These are phyloP conservation scores for Aporophyla nigra DNA, from an alignment of 2,888 invertebrate species.

Conservation along the genomic window DNA sequence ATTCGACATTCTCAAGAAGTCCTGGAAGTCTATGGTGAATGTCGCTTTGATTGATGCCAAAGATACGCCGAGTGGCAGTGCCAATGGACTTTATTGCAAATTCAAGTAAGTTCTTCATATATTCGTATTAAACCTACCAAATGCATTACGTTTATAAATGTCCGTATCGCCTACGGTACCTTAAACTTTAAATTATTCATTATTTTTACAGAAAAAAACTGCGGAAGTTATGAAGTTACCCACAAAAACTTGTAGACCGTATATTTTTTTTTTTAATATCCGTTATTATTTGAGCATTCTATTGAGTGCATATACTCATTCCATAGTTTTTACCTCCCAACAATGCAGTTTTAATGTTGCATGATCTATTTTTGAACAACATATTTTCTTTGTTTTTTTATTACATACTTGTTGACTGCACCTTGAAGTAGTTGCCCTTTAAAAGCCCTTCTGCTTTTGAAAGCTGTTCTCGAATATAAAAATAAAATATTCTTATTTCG, in stretches of 20 bases:
- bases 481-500: background rate
- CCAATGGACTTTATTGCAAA: slow-evolving; percentile 86
- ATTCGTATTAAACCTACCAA: background rate
- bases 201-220: slow-evolving; percentile 8
- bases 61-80: slow-evolving; percentile 80
- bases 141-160: background rate
- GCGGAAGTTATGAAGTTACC: background rate
- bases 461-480: background rate
- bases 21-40: slow-evolving; percentile 85
- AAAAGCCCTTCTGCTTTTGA: background rate
- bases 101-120: slow-evolving; percentile 80
- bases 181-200: background rate
- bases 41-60: slow-evolving; percentile 86
- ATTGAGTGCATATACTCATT: too few species aligned
- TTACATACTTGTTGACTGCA: background rate
- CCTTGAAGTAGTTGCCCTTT: background rate
- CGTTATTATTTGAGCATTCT: background rate
- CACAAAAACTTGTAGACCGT: slow-evolving; percentile 6
- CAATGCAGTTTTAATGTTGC: background rate
- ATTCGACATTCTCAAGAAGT: slow-evolving; percentile 84
- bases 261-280: background rate
- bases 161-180: background rate
- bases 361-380: background rate
- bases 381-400: too few species aligned
- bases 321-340: background rate